phyloP scores from a whole-genome alignment of 2,888 invertebrate species.

The Hirtodrosophila histrioides region DNA sequence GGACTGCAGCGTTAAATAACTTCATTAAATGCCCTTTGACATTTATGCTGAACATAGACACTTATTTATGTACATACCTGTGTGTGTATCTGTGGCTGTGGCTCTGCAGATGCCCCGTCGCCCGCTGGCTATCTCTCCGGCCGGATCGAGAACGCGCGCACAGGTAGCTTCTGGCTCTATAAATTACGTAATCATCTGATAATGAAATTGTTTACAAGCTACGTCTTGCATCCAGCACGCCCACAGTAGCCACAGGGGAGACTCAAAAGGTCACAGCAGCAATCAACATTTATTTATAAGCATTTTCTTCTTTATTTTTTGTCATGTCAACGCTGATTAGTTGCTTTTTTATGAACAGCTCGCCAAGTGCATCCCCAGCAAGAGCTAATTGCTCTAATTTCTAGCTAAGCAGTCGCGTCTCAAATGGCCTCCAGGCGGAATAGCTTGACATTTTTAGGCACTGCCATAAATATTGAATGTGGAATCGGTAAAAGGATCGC shows the following conservation, averaged over 20 bases:
- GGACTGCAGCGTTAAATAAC: constrained; percentile 71
- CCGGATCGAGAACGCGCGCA: constrained; percentile 53
- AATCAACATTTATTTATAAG: constrained; percentile 31
- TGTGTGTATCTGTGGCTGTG: not conserved
- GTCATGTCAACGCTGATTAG: constrained; percentile 62
- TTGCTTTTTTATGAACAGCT: constrained; percentile 43
- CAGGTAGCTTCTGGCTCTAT: constrained; percentile 61
- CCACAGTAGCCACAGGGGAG: constrained; percentile 59
- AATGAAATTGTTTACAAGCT: constrained; percentile 77
- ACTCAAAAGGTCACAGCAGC: constrained; percentile 52
- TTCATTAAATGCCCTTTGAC: constrained; percentile 80
- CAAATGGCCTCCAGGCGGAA: constrained; percentile 17
- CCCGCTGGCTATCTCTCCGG: constrained; percentile 38
- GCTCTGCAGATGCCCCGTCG: constrained; percentile 25
- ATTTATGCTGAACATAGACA: constrained; percentile 59
- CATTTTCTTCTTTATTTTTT: constrained; percentile 15
- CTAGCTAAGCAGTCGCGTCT: constrained; percentile 55
- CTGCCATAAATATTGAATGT: constrained; percentile 68
- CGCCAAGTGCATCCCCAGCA: constrained; percentile 31
- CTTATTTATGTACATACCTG: constrained; percentile 34
- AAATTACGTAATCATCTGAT: constrained; percentile 77
- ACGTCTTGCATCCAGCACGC: constrained; percentile 59
- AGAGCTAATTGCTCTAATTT: constrained; percentile 77
- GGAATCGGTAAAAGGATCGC: constrained; percentile 50
- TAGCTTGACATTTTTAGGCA: constrained; percentile 38